phyloP scores from a whole-genome alignment of 2,113 vertebrate species.

The Oxyruncus cristatus region DNA sequence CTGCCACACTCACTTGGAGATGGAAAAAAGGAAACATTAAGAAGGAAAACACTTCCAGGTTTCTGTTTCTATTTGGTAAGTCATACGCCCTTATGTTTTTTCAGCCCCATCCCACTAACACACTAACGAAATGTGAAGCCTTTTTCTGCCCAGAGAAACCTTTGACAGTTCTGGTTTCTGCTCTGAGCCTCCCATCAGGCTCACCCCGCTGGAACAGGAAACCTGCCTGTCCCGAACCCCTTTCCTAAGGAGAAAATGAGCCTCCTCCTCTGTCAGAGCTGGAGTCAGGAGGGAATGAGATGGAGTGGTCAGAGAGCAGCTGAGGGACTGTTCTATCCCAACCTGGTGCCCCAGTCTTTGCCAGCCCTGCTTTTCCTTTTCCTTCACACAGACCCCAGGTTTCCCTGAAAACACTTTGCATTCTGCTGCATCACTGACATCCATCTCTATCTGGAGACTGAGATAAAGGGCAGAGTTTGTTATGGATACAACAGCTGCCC shows the following conservation, averaged over 20 bases:
- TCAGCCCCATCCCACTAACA: background rate
- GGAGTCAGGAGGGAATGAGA: background rate
- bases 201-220: background rate
- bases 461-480: background rate
- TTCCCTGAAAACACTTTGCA: background rate
- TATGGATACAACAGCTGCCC: background rate
- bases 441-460: background rate
- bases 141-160: background rate
- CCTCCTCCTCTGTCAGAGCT: background rate
- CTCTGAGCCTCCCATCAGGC: background rate
- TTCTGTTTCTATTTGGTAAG: background rate
- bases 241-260: background rate
- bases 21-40: background rate
- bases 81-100: background rate
- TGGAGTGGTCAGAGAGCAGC: background rate
- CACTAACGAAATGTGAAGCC: background rate
- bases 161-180: background rate
- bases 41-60: background rate
- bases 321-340: background rate
- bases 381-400: background rate
- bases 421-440: background rate
- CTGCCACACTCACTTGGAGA: background rate
- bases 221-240: background rate
- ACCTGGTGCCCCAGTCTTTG: background rate
- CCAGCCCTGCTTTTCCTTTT: background rate